These are phyloP conservation scores for Pseudomyrmex sp. DNA, from an alignment of 1,140 invertebrate genomes.

Conservation along the genomic window DNA sequence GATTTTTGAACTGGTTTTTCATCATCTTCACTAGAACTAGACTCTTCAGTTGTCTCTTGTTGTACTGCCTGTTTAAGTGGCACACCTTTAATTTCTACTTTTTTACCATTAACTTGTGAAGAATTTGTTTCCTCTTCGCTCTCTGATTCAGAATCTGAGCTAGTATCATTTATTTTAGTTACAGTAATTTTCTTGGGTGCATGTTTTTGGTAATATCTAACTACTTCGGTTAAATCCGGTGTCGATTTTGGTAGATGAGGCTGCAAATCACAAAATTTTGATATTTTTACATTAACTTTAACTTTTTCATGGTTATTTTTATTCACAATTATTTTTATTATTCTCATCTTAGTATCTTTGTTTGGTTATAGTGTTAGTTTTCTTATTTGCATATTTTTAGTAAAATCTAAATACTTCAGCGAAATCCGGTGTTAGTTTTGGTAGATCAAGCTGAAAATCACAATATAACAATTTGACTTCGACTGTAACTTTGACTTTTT, in stretches of 20 bases:
- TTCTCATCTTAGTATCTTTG: too few relatives aligned
- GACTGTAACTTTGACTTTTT: too few relatives aligned
- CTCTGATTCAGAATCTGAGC: conserved; percentile 83
- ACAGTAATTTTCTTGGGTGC: conserved; percentile 83
- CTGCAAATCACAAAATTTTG: conserved; percentile 73
- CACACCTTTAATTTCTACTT: conserved; percentile 21
- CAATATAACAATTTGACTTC: too few relatives aligned
- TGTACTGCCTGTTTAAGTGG: conserved; percentile 53
- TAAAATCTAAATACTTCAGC: too few relatives aligned
- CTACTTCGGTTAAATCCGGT: conserved; percentile 85
- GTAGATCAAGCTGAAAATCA: too few relatives aligned
- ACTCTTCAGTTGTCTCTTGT: conserved; percentile 54
- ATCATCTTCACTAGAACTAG: conserved; percentile 73
- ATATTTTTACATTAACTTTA: too few relatives aligned
- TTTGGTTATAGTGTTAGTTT: too few relatives aligned
- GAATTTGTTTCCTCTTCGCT: conserved; percentile 76
- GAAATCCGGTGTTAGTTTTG: too few relatives aligned
- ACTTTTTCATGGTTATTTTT: too few relatives aligned
- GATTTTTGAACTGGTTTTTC: conserved; percentile 72
- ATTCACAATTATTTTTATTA: too few relatives aligned
- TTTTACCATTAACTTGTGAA: conserved; percentile 73
- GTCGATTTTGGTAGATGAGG: conserved; percentile 83
- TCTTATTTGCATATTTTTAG: too few relatives aligned
- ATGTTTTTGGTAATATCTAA: conserved; percentile 84
- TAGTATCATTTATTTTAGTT: conserved; percentile 77